Evolutionary conservation across 2,797 vertebrate species (phyloP), one percentile per base, ranked within the genome.

Genomic region (Periophthalmus magnuspinnatus): DNA sequence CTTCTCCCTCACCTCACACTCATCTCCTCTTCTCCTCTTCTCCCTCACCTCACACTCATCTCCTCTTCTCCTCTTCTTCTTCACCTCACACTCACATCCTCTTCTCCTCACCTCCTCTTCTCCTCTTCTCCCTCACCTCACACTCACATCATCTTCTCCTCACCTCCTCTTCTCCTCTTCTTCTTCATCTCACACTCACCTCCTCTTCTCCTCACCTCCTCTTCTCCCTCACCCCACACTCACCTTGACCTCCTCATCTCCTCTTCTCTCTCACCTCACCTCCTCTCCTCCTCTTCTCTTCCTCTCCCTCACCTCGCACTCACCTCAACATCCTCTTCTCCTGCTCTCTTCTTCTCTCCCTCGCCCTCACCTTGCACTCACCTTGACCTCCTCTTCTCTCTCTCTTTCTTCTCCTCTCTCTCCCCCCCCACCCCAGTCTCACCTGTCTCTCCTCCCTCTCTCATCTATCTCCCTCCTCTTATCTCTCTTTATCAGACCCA

Each of bases 61-160:
- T 19, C 17, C 48, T 19, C 11, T 19, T 19, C 48, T 3, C 50
- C 48, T 19, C 17, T 6, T 50, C 14, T 2, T 11, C 48, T 14
- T 6, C 16, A 48, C 19, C 48, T 2, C 17, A 3, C n/a, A n/a
- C 84, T 86, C 86, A 88, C 84, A 82, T 89, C 90, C 88, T 91
- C 84, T 82, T 89, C 89, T 88, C 90, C 87, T 91, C 89, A 19
- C 84, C 85, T 77, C 90, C 81, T 74, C 84, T 84, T 85, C 17
- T 74, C 84, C 84, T 85, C 17, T 85, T 87, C 88, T 84, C 86
- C 83, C 89, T n/a, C 7, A 6, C 48, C 19, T n/a, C n/a, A n/a
- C n/a, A n/a, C 17, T 50, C 90, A 86, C 87, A 45, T 11, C 3
- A n/a, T n/a, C 19, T 14, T 50, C 48, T 10, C 17, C 82, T 86